Evolutionary conservation across 2,888 invertebrate species (phyloP), one percentile per base, ranked within the genome.

Genomic region (Blera fallax): DNA sequence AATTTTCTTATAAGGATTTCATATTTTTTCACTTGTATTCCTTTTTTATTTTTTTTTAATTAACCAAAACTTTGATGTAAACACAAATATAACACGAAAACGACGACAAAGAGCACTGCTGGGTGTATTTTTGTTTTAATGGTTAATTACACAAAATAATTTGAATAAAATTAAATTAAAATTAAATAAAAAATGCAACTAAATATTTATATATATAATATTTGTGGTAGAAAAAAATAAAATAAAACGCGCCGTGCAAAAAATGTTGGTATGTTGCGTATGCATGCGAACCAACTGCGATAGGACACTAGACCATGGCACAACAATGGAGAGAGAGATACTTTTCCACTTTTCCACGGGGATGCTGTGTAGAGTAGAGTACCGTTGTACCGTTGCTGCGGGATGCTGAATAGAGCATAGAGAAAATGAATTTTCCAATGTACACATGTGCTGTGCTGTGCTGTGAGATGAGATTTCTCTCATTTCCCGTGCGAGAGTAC

Each of bases 221-320:
- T 72, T 70, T 87, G 80, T 67, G 45, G 72, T 65, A 77, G 80
- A 87, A 87, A 87, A 79, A 87, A 87, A 82, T 82, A 87, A 88
- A 90, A 87, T 88, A 91, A 91, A 91, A 89, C 90, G 89, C 90
- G 90, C 89, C 90, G 90, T 90, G 90, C 89, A 88, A 91, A 91
- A 90, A 90, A 89, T 89, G 89, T 89, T 90, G 90, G 90, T 90
- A 90, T 90, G 90, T 90, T 89, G 90, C 91, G 91, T 91, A 90
- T 90, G 90, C 90, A 91, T 91, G 91, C 91, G 90, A 90, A 89
- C 91, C 91, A 91, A 91, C 91, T 91, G 91, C 88, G 88, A 88
- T 88, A 88, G 87, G 88, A 88, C 88, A 89, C 89, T 88, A 88
- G 87, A 88, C 87, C 87, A 87, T 87, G 88, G 87, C 83, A 87